Percentiles rank a stretch among this genome's conserved stretches.
phyloP scores from a whole-genome alignment of 2,797 vertebrate species.

The Poeciliopsis presidionis region DNA sequence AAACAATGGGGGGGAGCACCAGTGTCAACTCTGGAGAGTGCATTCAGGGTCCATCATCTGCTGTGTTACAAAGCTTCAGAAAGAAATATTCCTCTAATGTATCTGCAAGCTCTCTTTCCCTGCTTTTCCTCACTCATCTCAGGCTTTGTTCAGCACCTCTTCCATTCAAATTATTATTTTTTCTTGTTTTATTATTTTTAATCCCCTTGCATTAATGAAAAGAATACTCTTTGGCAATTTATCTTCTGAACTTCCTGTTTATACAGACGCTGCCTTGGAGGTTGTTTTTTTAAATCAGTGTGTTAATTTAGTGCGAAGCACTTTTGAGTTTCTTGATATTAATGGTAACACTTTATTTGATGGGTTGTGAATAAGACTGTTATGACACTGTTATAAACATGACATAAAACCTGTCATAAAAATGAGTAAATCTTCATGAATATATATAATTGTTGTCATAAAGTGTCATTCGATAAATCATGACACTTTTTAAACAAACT shows the following conservation, averaged over 20 bases:
- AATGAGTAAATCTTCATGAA: no score
- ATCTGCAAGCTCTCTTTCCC: conserved; percentile 39
- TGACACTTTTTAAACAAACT: no score
- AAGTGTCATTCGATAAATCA: no score
- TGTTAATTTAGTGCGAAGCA: conserved; percentile 27
- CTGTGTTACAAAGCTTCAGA: conserved; percentile 51
- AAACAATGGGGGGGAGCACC: conserved; percentile 68
- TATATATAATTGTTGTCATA: no score
- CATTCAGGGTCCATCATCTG: conserved; percentile 76
- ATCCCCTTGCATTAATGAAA: conserved; percentile 29
- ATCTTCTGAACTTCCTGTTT: conserved; percentile 45
- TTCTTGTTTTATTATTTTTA: conserved; percentile 22
- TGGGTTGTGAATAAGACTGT: no score
- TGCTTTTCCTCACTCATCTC: conserved; percentile 44
- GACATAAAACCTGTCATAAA: no score
- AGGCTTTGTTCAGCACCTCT: conserved; percentile 59
- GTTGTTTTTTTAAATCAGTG: conserved; percentile 32
- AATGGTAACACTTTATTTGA: no score
- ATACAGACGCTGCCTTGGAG: conserved; percentile 40
- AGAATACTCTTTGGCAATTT: conserved; percentile 33
- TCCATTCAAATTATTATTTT: conserved; percentile 39
- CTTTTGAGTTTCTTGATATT: conserved; percentile 32
- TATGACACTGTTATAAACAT: no score
- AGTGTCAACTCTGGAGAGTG: conserved; percentile 64
- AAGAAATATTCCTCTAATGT: conserved; percentile 60